phyloP scores from a whole-genome alignment of 2,888 invertebrate genomes.

The Clanis bilineata region DNA sequence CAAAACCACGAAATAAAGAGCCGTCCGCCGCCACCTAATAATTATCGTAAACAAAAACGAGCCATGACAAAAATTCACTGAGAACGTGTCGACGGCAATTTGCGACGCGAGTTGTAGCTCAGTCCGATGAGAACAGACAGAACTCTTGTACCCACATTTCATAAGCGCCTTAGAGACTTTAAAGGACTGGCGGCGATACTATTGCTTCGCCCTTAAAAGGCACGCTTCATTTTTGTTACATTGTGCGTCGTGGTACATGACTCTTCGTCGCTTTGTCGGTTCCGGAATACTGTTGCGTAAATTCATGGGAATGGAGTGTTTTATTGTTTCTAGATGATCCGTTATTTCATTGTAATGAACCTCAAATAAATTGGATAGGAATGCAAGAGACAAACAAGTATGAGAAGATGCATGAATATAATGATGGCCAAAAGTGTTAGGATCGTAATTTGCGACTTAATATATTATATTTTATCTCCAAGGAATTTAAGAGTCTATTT shows the following conservation, averaged over 20 bases:
- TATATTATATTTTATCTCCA: no score
- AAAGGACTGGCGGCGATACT: slow-evolving; percentile 67
- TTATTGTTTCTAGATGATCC: background rate
- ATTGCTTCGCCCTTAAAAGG: slow-evolving; percentile 66
- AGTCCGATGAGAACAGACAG: slow-evolving; percentile 66
- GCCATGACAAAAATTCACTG: slow-evolving; percentile 22
- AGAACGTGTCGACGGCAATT: slow-evolving; percentile 46
- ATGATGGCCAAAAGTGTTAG: no score
- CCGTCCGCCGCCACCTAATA: no score
- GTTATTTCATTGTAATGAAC: background rate
- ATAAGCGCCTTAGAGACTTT: slow-evolving; percentile 69
- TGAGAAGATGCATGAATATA: no score
- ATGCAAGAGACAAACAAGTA: no score
- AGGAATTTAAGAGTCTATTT: no score
- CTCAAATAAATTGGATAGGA: no score
- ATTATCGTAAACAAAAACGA: background rate
- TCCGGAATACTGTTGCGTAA: slow-evolving; percentile 2
- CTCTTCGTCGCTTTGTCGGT: background rate
- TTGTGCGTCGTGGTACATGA: slow-evolving; percentile 35
- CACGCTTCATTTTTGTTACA: slow-evolving; percentile 65
- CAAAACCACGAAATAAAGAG: background rate
- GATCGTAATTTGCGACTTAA: no score
- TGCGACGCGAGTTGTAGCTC: slow-evolving; percentile 43
- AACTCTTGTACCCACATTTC: slow-evolving; percentile 60
- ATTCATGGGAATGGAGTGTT: background rate